These are phyloP conservation scores for Streptopelia turtur DNA, from an alignment of 2,797 vertebrate species.

Conservation along the genomic window DNA sequence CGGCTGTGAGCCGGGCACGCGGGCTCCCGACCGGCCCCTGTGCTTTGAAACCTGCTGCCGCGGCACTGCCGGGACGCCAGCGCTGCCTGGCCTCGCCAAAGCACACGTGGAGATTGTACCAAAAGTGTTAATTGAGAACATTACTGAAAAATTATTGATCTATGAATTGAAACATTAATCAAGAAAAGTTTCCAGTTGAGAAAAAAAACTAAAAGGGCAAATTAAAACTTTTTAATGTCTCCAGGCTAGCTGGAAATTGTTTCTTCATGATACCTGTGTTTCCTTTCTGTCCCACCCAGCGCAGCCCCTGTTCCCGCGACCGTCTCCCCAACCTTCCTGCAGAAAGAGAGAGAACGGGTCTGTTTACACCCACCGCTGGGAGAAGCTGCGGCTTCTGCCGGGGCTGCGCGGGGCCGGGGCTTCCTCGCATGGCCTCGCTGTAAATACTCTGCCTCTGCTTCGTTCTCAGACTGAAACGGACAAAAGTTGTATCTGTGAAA, in stretches of 20 bases:
- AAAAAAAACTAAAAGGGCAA: not conserved
- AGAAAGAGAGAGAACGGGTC: not conserved
- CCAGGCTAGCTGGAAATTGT: not conserved
- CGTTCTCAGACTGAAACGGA: not conserved
- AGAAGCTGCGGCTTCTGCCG: not conserved
- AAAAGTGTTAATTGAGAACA: not conserved
- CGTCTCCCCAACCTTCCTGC: not conserved
- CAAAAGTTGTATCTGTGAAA: slow-evolving; percentile 51
- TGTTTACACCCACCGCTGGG: slow-evolving; percentile 19
- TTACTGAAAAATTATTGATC: not conserved
- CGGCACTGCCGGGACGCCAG: not conserved
- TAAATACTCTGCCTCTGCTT: slow-evolving; percentile 49
- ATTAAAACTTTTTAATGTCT: not conserved
- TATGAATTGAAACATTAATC: not conserved
- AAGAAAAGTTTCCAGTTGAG: not conserved
- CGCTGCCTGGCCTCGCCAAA: not conserved
- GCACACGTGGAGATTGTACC: not conserved
- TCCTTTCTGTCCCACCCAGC: not conserved
- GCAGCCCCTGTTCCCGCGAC: not conserved
- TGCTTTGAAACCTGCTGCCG: not conserved
- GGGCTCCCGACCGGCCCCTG: accelerated
- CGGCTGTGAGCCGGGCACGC: not conserved
- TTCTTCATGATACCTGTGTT: not conserved
- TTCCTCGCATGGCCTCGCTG: slow-evolving; percentile 21
- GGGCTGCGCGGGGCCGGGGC: not conserved